Evolutionary conservation across 2,797 vertebrate genomes (phyloP), one percentile per base, ranked within the genome.

Genomic region (Ctenosaura bakeri): DNA sequence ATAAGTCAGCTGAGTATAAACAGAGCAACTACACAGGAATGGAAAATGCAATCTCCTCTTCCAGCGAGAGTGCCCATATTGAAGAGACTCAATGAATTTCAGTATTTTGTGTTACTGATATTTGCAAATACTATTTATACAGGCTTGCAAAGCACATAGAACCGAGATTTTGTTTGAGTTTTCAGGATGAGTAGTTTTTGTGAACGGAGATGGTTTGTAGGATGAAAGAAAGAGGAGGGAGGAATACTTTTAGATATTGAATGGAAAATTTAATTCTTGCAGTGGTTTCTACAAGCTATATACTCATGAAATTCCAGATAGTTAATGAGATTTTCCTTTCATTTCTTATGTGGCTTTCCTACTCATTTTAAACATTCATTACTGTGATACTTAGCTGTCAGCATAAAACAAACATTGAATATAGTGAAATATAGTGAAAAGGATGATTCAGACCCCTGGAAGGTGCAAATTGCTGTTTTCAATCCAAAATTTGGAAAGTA

Each of bases 291-390:
- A 83, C 24, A 22, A 26, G 87, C 88, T 29, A 90, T 32, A 89
- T 87, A 94, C 80, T 83, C 88, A 80, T 88, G 86, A 90, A 90
- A 79, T 12, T 90, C n/a, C 32, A 62, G 84, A 69, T 38, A 93
- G 89, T 16, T 90, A 90, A 10, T 38, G 85, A 10, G 42, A 56
- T 76, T 16, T 83, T 88, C 90, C 83, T 92, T 73, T 56, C 66
- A 18, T 89, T n/a, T 7, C 13, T 87, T 18, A 8, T 81, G 54
- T 0, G 0, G 16, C 38, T 86, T 22, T 82, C n/a, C 86, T 88
- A 80, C 26, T 74, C 66, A 24, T 12, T 4, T 38, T 86, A 73
- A 88, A 94, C 78, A 93, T 80, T 78, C 84, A 4, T 13, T 64
- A 89, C 77, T 84, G 86, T 42, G 20, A 77, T 1, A 22, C 83